Base-by-base conservation (phyloP, 1,140 invertebrate species). In the Meloidogyne floridensis region DNA sequence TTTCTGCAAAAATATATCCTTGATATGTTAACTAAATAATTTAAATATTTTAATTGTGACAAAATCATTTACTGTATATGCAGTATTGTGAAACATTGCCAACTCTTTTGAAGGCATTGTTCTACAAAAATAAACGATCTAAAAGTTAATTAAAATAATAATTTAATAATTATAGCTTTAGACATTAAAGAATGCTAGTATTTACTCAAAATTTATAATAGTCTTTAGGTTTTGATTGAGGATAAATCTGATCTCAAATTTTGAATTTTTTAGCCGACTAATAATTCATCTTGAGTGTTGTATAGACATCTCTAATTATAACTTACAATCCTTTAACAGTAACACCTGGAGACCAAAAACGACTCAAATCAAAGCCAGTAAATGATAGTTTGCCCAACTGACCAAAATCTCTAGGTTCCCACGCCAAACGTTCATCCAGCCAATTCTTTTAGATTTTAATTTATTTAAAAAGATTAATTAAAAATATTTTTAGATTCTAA, bases 291-390 rank as follows among this genome's bases (percentile, higher is more conserved):
- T n/a, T n/a, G n/a, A n/a, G 32, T 32, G 32, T 32, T 32, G 32
- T 32, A 32, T 32, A 32, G 2, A 42, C n/a, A n/a, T n/a, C n/a
- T n/a, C n/a, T n/a, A 32, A 32, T 32, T 32, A 47, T 5, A 15
- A 13, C 77, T 79, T 13, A 79, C 77, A 79, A 32, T 47, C 77
- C 77, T 71, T 79, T 79, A 72, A 79, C 43, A n/a, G 65, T 71
- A 15, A 79, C 43, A 18, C 51, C 77, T 8, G 77, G 77, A 47
- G 42, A 79, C 77, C 77, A 79, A 79, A 79, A 72, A 6, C 77
- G 18, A 9, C 15, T 79, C 20, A 79, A 43, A 47, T 79, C 77
- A 72, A 79, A 79, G 3, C 77, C 77, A 51, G 77, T 79, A 72
- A 79, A 79, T 65, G 77, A 69, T 18, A 79, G 10, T 54, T 72